Conservation (phyloP, 30 jellyfish, hydroid and myxozoan species). For the Pseudorhiza aurosa region DNA sequence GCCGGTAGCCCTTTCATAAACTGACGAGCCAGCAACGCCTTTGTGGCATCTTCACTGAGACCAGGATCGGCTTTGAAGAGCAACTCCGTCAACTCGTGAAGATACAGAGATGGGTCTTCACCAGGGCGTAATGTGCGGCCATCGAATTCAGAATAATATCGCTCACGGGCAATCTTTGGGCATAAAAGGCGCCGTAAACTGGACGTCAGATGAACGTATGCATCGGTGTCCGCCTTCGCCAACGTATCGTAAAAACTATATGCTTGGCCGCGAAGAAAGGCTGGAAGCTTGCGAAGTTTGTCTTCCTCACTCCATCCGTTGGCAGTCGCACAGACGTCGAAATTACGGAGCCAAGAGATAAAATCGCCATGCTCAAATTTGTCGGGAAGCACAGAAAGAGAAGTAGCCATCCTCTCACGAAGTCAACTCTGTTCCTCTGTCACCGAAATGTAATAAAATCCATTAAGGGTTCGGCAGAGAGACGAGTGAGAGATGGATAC, state of each 20-base stretch:
- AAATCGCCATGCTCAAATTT: neutral
- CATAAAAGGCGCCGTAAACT: no score
- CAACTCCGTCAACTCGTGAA: neutral
- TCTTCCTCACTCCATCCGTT: neutral
- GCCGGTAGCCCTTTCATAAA: conserved; percentile 35
- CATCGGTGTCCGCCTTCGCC: neutral
- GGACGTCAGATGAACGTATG: neutral
- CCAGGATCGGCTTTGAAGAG: conserved; percentile 23
- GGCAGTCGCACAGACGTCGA: neutral
- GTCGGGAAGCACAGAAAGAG: neutral
- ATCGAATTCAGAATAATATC: no score
- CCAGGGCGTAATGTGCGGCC: conserved; percentile 12
- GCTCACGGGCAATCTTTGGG: no score
- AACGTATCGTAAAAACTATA: neutral
- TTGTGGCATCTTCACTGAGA: conserved; percentile 12
- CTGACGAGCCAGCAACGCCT: conserved; percentile 15
- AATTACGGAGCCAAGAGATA: neutral
- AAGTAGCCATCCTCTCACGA: neutral
- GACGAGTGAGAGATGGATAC: no score
- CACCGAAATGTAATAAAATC: no score
- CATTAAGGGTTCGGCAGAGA: no score
- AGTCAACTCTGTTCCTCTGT: neutral
- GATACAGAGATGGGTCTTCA: conserved; percentile 12
- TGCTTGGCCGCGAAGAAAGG: neutral
- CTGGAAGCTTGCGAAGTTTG: neutral